Conservation (phyloP, 2,113 vertebrate species). For the Hippocampus zosterae region DNA sequence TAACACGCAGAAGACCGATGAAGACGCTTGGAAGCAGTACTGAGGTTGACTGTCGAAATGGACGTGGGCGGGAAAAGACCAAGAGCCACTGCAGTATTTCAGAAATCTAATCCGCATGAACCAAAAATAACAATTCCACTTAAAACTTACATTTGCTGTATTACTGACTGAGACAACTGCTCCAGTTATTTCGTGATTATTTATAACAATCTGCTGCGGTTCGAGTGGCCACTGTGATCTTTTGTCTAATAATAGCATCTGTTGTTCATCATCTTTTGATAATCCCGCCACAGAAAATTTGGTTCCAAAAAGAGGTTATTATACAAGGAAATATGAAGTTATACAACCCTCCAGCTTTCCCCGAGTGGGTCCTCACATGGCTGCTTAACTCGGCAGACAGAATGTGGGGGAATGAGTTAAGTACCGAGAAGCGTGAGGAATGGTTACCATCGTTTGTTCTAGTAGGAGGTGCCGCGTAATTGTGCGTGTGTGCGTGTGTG, state of each 20-base stretch:
- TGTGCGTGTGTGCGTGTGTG: conserved; percentile 19
- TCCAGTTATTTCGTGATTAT: not conserved
- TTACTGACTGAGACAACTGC: not conserved
- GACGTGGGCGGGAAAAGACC: conserved; percentile 19
- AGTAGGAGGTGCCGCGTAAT: conserved; percentile 15
- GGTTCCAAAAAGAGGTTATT: conserved; percentile 4
- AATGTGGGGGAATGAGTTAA: not conserved
- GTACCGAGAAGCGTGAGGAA: conserved; percentile 17
- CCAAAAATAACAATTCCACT: not conserved
- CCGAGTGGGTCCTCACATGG: conserved; percentile 9
- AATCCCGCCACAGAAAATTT: not conserved
- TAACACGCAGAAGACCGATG: conserved; percentile 22
- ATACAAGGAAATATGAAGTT: conserved; percentile 21
- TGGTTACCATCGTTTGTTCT: conserved; percentile 49
- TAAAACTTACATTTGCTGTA: not conserved
- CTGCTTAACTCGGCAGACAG: not conserved
- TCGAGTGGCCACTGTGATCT: not conserved
- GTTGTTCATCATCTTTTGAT: not conserved
- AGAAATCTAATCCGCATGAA: conserved; percentile 6
- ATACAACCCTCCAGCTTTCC: conserved; percentile 14
- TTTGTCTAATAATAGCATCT: not conserved
- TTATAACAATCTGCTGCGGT: not conserved
- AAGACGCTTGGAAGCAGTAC: conserved; percentile 16
- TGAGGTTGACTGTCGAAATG: conserved; percentile 21
- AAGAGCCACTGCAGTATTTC: conserved; percentile 3